Conservation (phyloP, 1,140 invertebrate species). For the Brachionus rubens region DNA sequence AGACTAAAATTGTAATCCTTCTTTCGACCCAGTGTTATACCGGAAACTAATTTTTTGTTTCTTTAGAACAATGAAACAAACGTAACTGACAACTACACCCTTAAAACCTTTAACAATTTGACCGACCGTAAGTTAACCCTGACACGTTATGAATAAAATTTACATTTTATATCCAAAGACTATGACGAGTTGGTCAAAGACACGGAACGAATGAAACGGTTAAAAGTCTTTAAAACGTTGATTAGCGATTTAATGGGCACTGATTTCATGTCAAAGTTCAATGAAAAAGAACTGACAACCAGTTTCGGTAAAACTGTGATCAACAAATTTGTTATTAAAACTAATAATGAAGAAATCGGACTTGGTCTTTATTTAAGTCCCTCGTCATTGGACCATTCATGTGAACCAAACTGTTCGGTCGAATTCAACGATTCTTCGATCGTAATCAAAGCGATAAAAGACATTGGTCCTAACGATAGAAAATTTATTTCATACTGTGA, state of each 20-base stretch:
- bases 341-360: not conserved
- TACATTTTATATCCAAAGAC: not conserved
- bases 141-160: not conserved
- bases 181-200: not conserved
- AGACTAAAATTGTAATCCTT: not conserved
- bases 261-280: not conserved
- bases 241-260: not conserved
- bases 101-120: not conserved
- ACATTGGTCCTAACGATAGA: not conserved
- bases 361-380: not conserved
- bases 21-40: not conserved
- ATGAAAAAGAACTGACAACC: not conserved
- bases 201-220: not conserved
- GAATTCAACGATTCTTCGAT: not conserved
- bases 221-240: not conserved
- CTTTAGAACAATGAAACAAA: not conserved
- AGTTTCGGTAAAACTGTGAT: not conserved
- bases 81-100: not conserved
- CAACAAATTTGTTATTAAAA: not conserved
- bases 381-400: not conserved
- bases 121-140: not conserved
- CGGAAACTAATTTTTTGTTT: not conserved
- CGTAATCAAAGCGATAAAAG: not conserved
- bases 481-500: not conserved
- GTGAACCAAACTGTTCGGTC: not conserved